These are phyloP conservation scores for Poeciliopsis retropinna DNA, from an alignment of 2,113 vertebrate species.

Conservation along the genomic window DNA sequence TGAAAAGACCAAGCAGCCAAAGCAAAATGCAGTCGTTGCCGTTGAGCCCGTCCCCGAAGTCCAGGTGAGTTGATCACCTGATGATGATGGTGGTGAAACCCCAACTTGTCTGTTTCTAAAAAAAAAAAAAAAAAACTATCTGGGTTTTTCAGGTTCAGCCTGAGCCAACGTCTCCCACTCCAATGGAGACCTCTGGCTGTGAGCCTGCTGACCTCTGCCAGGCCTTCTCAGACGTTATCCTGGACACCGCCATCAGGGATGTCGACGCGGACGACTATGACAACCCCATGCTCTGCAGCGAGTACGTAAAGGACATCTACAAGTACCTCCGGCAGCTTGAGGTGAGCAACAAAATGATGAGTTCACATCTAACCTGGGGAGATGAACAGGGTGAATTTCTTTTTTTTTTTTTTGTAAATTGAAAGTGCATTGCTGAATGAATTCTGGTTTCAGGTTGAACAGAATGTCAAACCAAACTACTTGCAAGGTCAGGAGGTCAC, in stretches of 20 bases:
- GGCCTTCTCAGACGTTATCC: constrained; percentile 84
- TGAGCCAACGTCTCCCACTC: constrained; percentile 67
- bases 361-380: no score
- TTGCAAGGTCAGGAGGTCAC: constrained; percentile 82
- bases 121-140: no score
- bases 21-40: constrained; percentile 20
- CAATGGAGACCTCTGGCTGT: constrained; percentile 80
- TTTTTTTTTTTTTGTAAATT: no score
- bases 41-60: constrained; percentile 37
- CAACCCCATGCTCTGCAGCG: constrained; percentile 84
- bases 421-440: no score
- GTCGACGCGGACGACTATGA: constrained; percentile 80
- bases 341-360: constrained; percentile 55
- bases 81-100: neutral
- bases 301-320: constrained; percentile 89
- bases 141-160: constrained; percentile 50
- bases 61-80: constrained; percentile 25
- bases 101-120: neutral
- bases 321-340: constrained; percentile 84
- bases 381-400: no score
- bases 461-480: constrained; percentile 79
- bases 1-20: constrained; percentile 37
- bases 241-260: constrained; percentile 78
- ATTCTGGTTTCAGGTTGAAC: constrained; percentile 70
- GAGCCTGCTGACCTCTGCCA: constrained; percentile 76